Conservation (phyloP, 1,140 invertebrate genomes). For the Acromyrmex charruanus region DNA sequence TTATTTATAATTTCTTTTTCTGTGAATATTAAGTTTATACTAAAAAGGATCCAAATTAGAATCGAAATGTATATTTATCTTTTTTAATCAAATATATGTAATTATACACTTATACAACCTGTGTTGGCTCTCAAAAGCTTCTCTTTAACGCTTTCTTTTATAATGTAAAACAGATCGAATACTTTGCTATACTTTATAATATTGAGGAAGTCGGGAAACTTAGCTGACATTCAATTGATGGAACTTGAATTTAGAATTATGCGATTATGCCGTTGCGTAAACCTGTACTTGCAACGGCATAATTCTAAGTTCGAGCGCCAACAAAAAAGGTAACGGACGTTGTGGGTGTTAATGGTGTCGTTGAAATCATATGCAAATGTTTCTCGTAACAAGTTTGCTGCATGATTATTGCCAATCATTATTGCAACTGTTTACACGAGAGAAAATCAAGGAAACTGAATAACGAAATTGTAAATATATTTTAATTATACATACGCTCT, state of each 20-base stretch:
- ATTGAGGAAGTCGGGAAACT: neutral
- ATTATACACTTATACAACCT: too few species aligned
- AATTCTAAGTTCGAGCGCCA: slow-evolving; percentile 22
- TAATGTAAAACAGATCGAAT: neutral
- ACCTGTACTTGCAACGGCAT: slow-evolving; percentile 32
- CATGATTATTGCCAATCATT: slow-evolving; percentile 7
- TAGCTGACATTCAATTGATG: slow-evolving; percentile 12
- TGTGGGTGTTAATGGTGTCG: slow-evolving; percentile 24
- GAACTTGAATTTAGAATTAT: slow-evolving; percentile 22
- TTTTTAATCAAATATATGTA: too few species aligned
- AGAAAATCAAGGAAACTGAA: neutral
- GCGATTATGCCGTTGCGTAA: slow-evolving; percentile 22
- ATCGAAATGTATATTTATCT: too few species aligned
- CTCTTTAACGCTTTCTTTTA: too few species aligned
- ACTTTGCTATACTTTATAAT: neutral
- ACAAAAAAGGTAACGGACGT: slow-evolving; percentile 9
- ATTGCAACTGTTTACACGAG: neutral
- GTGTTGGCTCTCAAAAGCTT: too few species aligned
- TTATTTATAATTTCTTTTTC: too few species aligned
- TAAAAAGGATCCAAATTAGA: too few species aligned
- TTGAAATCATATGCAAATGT: slow-evolving; percentile 28
- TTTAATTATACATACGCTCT: slow-evolving; percentile 5
- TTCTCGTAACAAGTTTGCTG: neutral
- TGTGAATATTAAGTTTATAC: too few species aligned
- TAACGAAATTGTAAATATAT: slow-evolving; percentile 14